Evolutionary conservation across 2,113 vertebrate species (phyloP).

Genomic region (Pteruthius melanotis): DNA sequence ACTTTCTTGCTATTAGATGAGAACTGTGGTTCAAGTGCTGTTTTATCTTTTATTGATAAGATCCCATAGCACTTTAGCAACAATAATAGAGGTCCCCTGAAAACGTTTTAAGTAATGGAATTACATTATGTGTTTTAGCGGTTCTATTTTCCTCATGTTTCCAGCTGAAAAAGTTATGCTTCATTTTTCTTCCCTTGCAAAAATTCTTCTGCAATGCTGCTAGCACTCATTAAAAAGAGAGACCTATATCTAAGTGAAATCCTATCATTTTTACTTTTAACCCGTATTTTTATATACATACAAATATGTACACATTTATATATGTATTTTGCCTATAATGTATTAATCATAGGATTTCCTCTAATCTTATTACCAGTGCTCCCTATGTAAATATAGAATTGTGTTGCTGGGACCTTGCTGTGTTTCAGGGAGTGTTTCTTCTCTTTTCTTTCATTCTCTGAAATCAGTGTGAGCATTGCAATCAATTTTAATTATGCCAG

Average conservation of each 20-base stretch:
- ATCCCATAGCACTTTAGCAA: not conserved
- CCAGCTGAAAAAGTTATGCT: not conserved
- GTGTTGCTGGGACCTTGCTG: not conserved
- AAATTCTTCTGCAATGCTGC: not conserved
- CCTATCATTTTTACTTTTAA: not conserved
- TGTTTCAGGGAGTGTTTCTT: not conserved
- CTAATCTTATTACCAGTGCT: not conserved
- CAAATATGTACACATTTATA: not conserved
- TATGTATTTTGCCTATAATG: not conserved
- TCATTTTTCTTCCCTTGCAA: not conserved
- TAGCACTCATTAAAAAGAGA: not conserved
- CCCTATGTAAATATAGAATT: not conserved
- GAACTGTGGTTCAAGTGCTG: not conserved
- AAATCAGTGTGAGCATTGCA: slow-evolving; percentile 10
- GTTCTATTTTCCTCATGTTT: not conserved
- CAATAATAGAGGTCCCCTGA: not conserved
- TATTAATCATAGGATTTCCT: not conserved
- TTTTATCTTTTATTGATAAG: slow-evolving; percentile 3
- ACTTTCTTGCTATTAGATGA: not conserved
- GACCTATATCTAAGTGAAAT: not conserved
- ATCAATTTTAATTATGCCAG: slow-evolving; percentile 46
- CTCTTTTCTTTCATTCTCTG: slow-evolving; percentile 1
- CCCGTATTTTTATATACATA: not conserved
- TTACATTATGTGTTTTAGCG: not conserved
- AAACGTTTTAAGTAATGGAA: not conserved